phyloP scores from a whole-genome alignment of 2,113 vertebrate genomes.

The Tor tambroides region DNA sequence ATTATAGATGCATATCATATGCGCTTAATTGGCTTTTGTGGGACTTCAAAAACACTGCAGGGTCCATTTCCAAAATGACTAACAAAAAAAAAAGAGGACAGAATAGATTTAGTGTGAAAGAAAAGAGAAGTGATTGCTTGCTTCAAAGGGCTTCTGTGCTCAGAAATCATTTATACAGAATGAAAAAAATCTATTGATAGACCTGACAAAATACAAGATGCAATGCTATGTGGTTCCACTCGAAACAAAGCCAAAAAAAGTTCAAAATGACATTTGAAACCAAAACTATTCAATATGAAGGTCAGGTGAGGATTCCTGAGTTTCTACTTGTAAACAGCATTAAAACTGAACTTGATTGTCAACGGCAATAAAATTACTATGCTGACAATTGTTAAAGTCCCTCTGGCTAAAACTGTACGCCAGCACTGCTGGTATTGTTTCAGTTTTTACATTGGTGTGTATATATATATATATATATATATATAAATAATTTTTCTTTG shows the following conservation, averaged over 20 bases:
- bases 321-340: slow-evolving; percentile 44
- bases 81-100: slow-evolving; percentile 22
- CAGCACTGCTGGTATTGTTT: slow-evolving; percentile 44
- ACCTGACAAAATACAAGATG: slow-evolving; percentile 28
- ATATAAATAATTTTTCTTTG: too few species aligned
- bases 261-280: slow-evolving; percentile 16
- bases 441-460: not conserved
- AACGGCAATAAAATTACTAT: slow-evolving; percentile 54
- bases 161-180: slow-evolving; percentile 46
- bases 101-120: slow-evolving; percentile 17
- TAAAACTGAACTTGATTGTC: slow-evolving; percentile 46
- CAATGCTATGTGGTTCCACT: slow-evolving; percentile 10
- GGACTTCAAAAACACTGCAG: slow-evolving; percentile 59
- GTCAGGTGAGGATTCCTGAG: slow-evolving; percentile 37
- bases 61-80: slow-evolving; percentile 56
- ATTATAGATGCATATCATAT: slow-evolving; percentile 64
- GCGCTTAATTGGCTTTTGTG: slow-evolving; percentile 65
- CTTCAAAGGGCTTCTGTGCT: slow-evolving; percentile 42
- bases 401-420: slow-evolving; percentile 32
- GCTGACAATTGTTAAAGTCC: slow-evolving; percentile 51
- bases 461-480: not conserved
- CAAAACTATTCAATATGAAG: slow-evolving; percentile 24
- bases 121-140: slow-evolving; percentile 5
- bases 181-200: slow-evolving; percentile 10
- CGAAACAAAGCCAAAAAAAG: not conserved